Evolutionary conservation across 2,113 vertebrate genomes (phyloP).

Genomic region (Caretta caretta): DNA sequence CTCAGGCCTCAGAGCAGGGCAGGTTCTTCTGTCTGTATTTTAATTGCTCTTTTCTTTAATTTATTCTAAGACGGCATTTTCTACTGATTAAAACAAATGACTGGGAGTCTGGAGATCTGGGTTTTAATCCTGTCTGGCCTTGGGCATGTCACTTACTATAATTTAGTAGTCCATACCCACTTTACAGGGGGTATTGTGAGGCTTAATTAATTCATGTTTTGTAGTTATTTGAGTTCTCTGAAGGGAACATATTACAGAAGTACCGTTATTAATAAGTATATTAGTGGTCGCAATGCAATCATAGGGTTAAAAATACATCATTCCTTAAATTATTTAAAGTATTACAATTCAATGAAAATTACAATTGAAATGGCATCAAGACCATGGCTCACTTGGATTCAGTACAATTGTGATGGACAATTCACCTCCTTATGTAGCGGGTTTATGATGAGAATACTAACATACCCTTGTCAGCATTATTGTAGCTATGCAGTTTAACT

Average conservation of each 20-base stretch:
- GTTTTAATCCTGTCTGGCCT: rapidly evolving
- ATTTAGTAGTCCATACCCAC: neutral
- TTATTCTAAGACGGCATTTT: neutral
- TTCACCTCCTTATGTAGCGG: neutral
- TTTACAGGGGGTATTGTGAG: neutral
- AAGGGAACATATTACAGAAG: neutral
- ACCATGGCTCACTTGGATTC: neutral
- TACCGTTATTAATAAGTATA: neutral
- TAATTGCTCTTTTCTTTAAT: neutral
- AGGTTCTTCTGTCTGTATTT: neutral
- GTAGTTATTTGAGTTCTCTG: neutral
- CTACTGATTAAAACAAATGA: neutral
- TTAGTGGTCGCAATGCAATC: neutral
- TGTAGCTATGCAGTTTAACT: constrained; percentile 3
- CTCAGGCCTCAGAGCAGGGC: neutral
- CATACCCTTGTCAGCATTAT: neutral
- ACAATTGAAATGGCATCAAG: constrained; percentile 2
- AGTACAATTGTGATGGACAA: constrained; percentile 20
- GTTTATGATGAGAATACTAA: constrained; percentile 21
- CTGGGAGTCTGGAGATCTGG: neutral
- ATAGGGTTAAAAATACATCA: neutral
- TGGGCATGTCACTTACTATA: rapidly evolving
- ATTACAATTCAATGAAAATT: constrained; percentile 12
- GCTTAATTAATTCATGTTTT: neutral
- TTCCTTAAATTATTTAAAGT: constrained; percentile 7